These are phyloP conservation scores for Galleria mellonella DNA, from an alignment of 1,140 invertebrate genomes.

Conservation along the genomic window DNA sequence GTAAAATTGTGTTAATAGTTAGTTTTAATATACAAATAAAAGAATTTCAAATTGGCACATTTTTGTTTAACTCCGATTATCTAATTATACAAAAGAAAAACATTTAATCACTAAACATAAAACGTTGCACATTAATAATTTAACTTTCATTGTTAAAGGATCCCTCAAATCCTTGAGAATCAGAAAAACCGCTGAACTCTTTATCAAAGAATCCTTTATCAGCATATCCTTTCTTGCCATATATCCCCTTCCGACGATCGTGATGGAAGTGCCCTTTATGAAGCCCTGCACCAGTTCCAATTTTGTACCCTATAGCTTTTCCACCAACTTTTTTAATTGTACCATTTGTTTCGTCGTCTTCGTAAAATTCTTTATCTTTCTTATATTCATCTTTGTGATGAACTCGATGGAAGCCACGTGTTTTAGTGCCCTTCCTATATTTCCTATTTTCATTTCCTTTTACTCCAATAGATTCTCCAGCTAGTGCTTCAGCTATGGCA, in stretches of 20 bases:
- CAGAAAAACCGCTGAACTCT: conserved; percentile 59
- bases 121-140: conserved; percentile 14
- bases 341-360: conserved; percentile 78
- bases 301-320: conserved; percentile 64
- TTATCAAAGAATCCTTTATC: conserved; percentile 71
- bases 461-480: conserved; percentile 48
- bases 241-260: conserved; percentile 57
- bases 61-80: too few relatives aligned
- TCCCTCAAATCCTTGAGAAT: conserved; percentile 65
- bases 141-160: conserved; percentile 53
- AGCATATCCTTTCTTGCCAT: conserved; percentile 66
- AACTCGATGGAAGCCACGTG: conserved; percentile 80
- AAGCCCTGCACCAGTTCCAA: conserved; percentile 66
- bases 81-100: too few relatives aligned
- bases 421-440: conserved; percentile 81
- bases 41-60: too few relatives aligned
- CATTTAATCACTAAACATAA: too few relatives aligned
- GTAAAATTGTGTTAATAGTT: too few relatives aligned
- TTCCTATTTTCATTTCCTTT: conserved; percentile 60
- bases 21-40: too few relatives aligned
- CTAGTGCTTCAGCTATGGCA: conserved; percentile 39
- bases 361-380: conserved; percentile 82
- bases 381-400: conserved; percentile 84
- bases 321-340: conserved; percentile 76
- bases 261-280: conserved; percentile 73